Percentiles rank a stretch among this genome's conserved stretches.
Evolutionary conservation across 2,797 vertebrate genomes (phyloP).

Genomic region (Petrocephalus sullivani): DNA sequence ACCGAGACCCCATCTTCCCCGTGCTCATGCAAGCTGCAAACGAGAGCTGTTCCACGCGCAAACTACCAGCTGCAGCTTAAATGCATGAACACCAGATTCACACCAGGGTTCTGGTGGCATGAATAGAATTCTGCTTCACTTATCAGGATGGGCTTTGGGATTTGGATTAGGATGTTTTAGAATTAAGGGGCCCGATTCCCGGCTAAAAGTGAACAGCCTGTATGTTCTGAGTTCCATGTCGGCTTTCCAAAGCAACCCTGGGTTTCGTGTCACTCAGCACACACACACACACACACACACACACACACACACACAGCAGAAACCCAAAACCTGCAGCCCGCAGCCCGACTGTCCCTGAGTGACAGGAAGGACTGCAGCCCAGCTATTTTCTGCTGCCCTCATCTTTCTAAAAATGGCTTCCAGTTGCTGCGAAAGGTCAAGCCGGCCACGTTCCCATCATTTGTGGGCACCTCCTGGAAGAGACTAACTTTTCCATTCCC

Average conservation of each 20-base stretch:
- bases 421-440: constrained; percentile 32
- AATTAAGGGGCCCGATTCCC: not conserved
- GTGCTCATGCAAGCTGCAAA: not conserved
- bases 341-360: constrained; percentile 45
- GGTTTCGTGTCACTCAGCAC: not conserved
- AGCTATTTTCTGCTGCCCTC: constrained; percentile 65
- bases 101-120: not conserved
- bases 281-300: constrained; percentile 36
- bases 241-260: not conserved
- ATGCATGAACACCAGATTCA: not conserved
- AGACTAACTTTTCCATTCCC: not conserved
- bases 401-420: constrained; percentile 56
- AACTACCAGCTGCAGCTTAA: not conserved
- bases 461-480: constrained; percentile 30
- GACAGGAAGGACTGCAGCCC: constrained; percentile 60
- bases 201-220: not conserved
- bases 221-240: not conserved
- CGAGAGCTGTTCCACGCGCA: not conserved
- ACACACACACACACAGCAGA: constrained; percentile 38
- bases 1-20: not conserved
- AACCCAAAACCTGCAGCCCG: constrained; percentile 31
- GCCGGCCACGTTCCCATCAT: constrained; percentile 50
- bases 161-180: not conserved
- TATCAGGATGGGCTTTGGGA: not conserved
- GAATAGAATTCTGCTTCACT: not conserved